These are phyloP conservation scores for Uloborus plumipes DNA, from an alignment of 2,888 invertebrate species.

Conservation along the genomic window DNA sequence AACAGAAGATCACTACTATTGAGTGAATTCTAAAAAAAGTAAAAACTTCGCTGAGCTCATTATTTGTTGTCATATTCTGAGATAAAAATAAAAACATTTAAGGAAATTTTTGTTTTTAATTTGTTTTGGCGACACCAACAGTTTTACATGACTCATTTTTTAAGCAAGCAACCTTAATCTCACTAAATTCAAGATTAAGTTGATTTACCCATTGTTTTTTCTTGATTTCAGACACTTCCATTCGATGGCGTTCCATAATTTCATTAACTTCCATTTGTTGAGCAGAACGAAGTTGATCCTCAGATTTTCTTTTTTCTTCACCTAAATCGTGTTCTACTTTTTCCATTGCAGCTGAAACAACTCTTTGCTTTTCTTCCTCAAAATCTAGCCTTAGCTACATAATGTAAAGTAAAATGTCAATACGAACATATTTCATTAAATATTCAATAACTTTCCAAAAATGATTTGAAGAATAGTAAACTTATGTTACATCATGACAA, in stretches of 20 bases:
- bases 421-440: neutral
- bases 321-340: slow-evolving; percentile 47
- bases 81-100: no score
- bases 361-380: slow-evolving; percentile 61
- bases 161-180: no score
- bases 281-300: slow-evolving; percentile 50
- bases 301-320: slow-evolving; percentile 49
- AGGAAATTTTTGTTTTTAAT: no score
- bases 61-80: no score
- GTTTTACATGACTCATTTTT: no score
- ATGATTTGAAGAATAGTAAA: neutral
- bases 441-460: neutral
- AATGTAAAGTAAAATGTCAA: slow-evolving; percentile 68
- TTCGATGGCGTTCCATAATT: slow-evolving; percentile 73
- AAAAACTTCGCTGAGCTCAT: no score
- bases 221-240: slow-evolving; percentile 80
- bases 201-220: slow-evolving; percentile 71
- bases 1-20: no score
- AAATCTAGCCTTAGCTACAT: slow-evolving; percentile 56
- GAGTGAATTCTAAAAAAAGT: no score
- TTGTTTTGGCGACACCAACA: no score
- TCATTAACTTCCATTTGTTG: slow-evolving; percentile 48
- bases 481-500: neutral
- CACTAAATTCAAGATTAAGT: no score
- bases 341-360: slow-evolving; percentile 51